These are phyloP conservation scores for Lutraria rhynchaena DNA, from an alignment of 1,140 invertebrate species.

Conservation along the genomic window DNA sequence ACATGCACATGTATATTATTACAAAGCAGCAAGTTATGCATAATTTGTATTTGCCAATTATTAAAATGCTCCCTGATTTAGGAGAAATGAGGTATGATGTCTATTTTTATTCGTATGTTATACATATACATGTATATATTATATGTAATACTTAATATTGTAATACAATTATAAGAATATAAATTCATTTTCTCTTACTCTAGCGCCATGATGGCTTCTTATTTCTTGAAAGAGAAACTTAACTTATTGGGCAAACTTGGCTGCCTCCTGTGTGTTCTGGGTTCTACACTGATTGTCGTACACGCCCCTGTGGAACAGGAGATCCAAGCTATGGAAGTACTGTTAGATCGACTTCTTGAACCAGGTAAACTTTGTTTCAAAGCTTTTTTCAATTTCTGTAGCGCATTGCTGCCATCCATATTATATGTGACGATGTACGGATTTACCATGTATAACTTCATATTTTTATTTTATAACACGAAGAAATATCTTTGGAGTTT, in stretches of 20 bases:
- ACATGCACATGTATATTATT: no score
- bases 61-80: no score
- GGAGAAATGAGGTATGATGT: no score
- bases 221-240: slow-evolving; percentile 94
- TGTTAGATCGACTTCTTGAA: slow-evolving; percentile 89
- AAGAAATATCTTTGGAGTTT: background rate
- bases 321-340: slow-evolving; percentile 89
- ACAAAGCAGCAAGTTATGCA: no score
- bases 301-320: slow-evolving; percentile 97
- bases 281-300: slow-evolving; percentile 95
- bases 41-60: no score
- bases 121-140: no score
- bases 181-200: slow-evolving; percentile 42
- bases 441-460: background rate
- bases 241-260: slow-evolving; percentile 97
- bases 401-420: background rate
- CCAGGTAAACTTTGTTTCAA: slow-evolving; percentile 84
- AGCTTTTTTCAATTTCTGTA: background rate
- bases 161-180: no score
- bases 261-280: slow-evolving; percentile 95
- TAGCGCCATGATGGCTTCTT: slow-evolving; percentile 93
- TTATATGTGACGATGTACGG: background rate
- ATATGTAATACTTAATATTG: no score
- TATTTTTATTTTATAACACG: background rate
- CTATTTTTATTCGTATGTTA: no score